A percentile compares a stretch with the other conserved stretches of the same genome.
Conservation (phyloP, 2,797 vertebrate species). For the Thunnus albacares region DNA sequence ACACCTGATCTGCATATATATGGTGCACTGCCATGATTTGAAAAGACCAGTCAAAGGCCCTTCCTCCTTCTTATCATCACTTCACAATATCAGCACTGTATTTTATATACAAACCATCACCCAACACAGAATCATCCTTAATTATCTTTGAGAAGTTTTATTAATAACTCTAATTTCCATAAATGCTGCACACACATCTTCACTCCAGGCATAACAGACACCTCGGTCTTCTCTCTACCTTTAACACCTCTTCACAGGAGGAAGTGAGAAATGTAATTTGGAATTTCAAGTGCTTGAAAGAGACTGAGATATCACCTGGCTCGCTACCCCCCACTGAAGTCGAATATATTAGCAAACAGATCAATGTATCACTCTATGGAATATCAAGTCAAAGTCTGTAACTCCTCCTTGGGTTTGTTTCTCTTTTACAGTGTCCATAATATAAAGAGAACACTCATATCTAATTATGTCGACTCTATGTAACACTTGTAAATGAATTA, state of each 20-base stretch:
- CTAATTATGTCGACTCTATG: slow-evolving; percentile 26
- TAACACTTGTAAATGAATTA: slow-evolving; percentile 27
- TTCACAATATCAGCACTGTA: neutral
- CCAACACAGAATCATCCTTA: slow-evolving; percentile 4
- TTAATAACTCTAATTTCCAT: slow-evolving; percentile 51
- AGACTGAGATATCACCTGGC: slow-evolving; percentile 69
- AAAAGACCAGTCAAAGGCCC: neutral
- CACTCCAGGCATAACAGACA: slow-evolving; percentile 47
- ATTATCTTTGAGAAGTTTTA: slow-evolving; percentile 37
- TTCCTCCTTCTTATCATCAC: neutral
- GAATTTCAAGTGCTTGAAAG: slow-evolving; percentile 72
- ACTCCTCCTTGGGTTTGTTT: slow-evolving; percentile 28
- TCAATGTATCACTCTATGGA: slow-evolving; percentile 51
- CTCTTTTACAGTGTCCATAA: slow-evolving; percentile 33
- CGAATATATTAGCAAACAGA: slow-evolving; percentile 67
- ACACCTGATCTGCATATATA: slow-evolving; percentile 25
- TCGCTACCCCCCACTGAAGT: slow-evolving; percentile 40
- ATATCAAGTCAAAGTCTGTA: slow-evolving; percentile 42
- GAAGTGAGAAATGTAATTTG: slow-evolving; percentile 65
- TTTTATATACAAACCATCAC: neutral
- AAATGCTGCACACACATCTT: slow-evolving; percentile 36
- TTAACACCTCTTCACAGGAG: slow-evolving; percentile 56
- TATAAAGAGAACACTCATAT: slow-evolving; percentile 25
- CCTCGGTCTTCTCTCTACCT: slow-evolving; percentile 10
- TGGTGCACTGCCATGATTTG: slow-evolving; percentile 11